Conservation (phyloP, 2,113 vertebrate genomes). For the Pseudonaja textilis region DNA sequence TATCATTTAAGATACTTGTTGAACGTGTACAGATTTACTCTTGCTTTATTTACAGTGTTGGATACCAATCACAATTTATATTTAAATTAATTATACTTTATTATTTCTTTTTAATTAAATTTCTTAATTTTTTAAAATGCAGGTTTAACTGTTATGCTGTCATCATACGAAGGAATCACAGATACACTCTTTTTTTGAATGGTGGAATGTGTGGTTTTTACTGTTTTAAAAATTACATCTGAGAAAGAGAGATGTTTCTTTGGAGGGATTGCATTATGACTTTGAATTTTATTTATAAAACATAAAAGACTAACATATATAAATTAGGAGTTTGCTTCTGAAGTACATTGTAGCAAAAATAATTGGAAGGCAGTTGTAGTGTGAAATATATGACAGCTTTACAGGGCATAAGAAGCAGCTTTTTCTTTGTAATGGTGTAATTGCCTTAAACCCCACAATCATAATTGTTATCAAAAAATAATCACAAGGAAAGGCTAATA, state of each 20-base stretch:
- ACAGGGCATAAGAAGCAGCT: conserved; percentile 78
- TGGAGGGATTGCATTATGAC: conserved; percentile 75
- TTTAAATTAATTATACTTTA: background rate
- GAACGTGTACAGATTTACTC: background rate
- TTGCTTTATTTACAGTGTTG: background rate
- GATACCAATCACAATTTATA: background rate
- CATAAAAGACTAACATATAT: conserved; percentile 83
- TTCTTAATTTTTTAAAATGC: conserved; percentile 16
- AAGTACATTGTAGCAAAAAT: conserved; percentile 86
- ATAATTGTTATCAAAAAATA: conserved; percentile 91
- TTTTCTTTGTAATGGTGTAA: conserved; percentile 84
- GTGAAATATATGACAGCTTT: conserved; percentile 85
- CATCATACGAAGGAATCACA: conserved; percentile 26
- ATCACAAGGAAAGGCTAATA: conserved; percentile 92
- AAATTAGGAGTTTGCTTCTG: conserved; percentile 79
- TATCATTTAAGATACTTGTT: background rate
- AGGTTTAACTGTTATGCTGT: conserved; percentile 49
- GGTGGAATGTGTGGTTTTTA: conserved; percentile 45
- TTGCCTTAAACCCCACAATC: conserved; percentile 86
- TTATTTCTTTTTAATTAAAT: conserved; percentile 38
- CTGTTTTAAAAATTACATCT: conserved; percentile 67
- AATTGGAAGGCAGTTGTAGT: conserved; percentile 86
- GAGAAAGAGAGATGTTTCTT: conserved; percentile 70
- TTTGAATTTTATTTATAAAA: conserved; percentile 86
- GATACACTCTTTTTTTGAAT: conserved; percentile 23